A percentile compares a stretch with the other conserved stretches of the same genome.
Evolutionary conservation across 1,140 invertebrate species (phyloP).

Genomic region (Ceratoteleas bidentatus): DNA sequence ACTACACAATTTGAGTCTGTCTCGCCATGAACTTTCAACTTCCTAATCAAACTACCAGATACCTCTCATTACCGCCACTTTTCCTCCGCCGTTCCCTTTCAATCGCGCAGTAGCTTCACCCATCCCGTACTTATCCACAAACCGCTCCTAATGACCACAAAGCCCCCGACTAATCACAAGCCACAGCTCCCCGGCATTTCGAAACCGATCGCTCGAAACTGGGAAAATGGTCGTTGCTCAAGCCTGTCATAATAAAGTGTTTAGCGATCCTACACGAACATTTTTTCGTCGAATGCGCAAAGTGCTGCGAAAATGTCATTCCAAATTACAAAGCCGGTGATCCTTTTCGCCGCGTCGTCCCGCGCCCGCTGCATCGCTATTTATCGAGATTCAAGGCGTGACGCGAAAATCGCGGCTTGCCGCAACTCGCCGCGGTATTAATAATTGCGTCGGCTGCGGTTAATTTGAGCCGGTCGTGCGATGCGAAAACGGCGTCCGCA

Average conservation of each 20-base stretch:
- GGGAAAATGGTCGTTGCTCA: constrained; percentile 40
- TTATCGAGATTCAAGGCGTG: constrained; percentile 42
- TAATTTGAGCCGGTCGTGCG: constrained; percentile 48
- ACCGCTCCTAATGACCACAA: constrained; percentile 14
- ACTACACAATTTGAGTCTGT: too few relatives aligned
- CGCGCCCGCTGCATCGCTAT: constrained; percentile 10
- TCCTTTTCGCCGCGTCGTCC: background rate
- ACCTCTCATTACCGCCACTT: too few relatives aligned
- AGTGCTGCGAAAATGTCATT: constrained; percentile 59
- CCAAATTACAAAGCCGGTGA: constrained; percentile 44
- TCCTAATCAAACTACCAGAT: too few relatives aligned
- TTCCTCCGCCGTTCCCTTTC: too few relatives aligned
- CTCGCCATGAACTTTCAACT: too few relatives aligned
- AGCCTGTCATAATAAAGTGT: constrained; percentile 62
- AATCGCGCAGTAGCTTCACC: too few relatives aligned
- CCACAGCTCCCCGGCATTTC: constrained; percentile 43
- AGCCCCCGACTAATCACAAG: constrained; percentile 21
- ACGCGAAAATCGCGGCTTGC: constrained; percentile 41
- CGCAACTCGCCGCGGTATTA: constrained; percentile 41
- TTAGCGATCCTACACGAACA: constrained; percentile 43
- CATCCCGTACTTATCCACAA: too few relatives aligned
- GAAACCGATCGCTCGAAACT: constrained; percentile 35
- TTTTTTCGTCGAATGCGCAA: constrained; percentile 19
- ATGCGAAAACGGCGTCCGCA: constrained; percentile 38
- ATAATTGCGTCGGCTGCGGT: constrained; percentile 51